Evolutionary conservation across 1,140 invertebrate genomes (phyloP), one percentile per base, ranked within the genome.

Genomic region (Rhopalosiphum padi): DNA sequence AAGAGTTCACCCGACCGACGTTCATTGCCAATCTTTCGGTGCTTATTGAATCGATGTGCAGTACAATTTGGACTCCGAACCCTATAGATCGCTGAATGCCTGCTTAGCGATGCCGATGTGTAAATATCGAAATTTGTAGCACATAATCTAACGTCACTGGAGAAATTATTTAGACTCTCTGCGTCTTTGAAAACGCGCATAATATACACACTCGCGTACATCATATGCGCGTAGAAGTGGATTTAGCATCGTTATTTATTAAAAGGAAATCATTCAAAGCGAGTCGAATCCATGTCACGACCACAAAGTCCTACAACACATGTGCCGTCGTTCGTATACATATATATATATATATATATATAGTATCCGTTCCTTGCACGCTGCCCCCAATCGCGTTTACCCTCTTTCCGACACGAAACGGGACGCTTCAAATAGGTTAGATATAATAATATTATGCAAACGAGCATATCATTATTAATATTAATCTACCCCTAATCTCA

Each of bases 301-400:
- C 91, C 82, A 37, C 82, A 86, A 93, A 53, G 37, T 93, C 91
- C 22, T 25, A 48, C 77, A 51, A 92, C 91, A 85, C n/a, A 53
- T n/a, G 91, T n/a, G 46, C 21, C 35, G 51, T 23, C 41, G 87
- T 43, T n/a, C 22, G 22, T 60, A 37, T 37, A 37, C 1, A 2
- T n/a, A n/a, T n/a, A n/a, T n/a, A n/a, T n/a, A n/a, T n/a, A n/a
- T n/a, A n/a, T n/a, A n/a, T n/a, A n/a, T n/a, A n/a, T n/a, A 89
- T 18, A 41, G 68, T 83, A 41, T 68, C 60, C 30, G 18, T n/a
- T 41, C 41, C 41, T 41, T 41, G 41, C 41, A 41, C 46, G 5
- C 46, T 43, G 15, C 15, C 43, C 41, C 43, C 85, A 5, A 5
- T 83, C 0, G 35, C 77, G 2, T 83, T n/a, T 37, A 37, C 77